A percentile compares a stretch with the other conserved stretches of the same genome.
These are phyloP conservation scores for Budorcas taxicolor DNA, from an alignment of 2,113 vertebrate species.

Conservation along the genomic window DNA sequence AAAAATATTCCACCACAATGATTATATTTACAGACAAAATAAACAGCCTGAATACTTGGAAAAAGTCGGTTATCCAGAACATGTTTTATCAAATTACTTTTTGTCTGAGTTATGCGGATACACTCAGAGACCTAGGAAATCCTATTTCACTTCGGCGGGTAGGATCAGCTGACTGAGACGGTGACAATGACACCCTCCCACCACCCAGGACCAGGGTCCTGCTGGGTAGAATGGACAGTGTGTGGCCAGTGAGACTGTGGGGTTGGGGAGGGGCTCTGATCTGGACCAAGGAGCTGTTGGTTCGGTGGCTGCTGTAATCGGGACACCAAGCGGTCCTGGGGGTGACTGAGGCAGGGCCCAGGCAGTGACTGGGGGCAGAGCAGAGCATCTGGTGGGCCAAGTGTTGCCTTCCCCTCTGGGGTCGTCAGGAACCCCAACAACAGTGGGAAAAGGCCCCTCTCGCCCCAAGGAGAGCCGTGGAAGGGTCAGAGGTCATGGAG, in stretches of 20 bases:
- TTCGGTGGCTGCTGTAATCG: not conserved
- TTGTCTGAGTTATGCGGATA: not conserved
- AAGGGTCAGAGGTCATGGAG: not conserved
- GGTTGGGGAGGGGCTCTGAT: not conserved
- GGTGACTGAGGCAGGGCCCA: fast-evolving
- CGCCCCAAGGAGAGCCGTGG: no score
- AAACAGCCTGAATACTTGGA: conserved; percentile 27
- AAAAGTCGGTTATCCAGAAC: conserved; percentile 54
- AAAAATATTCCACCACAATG: conserved; percentile 45
- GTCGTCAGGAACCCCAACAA: not conserved
- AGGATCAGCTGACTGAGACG: not conserved
- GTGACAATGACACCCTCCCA: not conserved
- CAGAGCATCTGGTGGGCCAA: not conserved
- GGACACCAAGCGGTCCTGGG: no score
- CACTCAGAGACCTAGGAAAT: not conserved
- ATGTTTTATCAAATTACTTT: conserved; percentile 53
- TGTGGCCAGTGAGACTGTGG: not conserved
- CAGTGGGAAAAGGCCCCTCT: not conserved
- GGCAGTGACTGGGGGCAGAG: not conserved
- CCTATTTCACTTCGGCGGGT: not conserved
- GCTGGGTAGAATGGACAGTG: not conserved
- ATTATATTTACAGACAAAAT: conserved; percentile 44
- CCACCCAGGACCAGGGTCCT: not conserved
- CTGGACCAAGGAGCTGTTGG: not conserved
- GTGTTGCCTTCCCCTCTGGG: not conserved